A percentile compares a stretch with the other conserved stretches of the same genome.
phyloP scores from a whole-genome alignment of 2,888 invertebrate species.

The Noctua pronuba region DNA sequence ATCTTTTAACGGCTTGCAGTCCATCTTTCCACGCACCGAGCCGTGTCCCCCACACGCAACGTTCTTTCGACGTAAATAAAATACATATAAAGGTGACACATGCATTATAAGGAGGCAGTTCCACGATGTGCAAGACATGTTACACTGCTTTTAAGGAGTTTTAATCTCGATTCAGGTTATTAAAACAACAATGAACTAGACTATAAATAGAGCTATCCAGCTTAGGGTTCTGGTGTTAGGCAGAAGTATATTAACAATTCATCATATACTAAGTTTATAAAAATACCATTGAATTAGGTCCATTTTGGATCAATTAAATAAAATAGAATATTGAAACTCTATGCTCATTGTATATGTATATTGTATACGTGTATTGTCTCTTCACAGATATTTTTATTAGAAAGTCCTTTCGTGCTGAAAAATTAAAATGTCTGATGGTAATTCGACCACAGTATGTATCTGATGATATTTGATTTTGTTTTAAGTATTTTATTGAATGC shows the following conservation, averaged over 20 bases:
- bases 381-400: not conserved
- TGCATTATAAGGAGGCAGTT: slow-evolving; percentile 25
- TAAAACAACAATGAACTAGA: not conserved
- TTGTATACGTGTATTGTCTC: too few relatives aligned
- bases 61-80: slow-evolving; percentile 12
- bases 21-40: slow-evolving; percentile 32
- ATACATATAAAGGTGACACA: slow-evolving; percentile 49
- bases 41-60: slow-evolving; percentile 55
- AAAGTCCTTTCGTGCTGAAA: not conserved
- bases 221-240: not conserved
- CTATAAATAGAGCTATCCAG: not conserved
- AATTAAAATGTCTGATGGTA: not conserved
- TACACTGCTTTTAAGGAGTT: slow-evolving; percentile 24
- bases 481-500: not conserved
- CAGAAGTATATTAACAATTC: not conserved
- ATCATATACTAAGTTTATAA: not conserved
- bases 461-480: not conserved
- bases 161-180: slow-evolving; percentile 10
- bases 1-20: slow-evolving; percentile 23
- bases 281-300: not conserved
- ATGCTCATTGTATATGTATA: too few relatives aligned
- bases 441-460: not conserved
- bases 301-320: not conserved
- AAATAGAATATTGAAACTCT: not conserved
- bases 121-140: slow-evolving; percentile 21